phyloP scores from a whole-genome alignment of 2,113 vertebrate genomes.

The Boulengeromyrus knoepffleri region DNA sequence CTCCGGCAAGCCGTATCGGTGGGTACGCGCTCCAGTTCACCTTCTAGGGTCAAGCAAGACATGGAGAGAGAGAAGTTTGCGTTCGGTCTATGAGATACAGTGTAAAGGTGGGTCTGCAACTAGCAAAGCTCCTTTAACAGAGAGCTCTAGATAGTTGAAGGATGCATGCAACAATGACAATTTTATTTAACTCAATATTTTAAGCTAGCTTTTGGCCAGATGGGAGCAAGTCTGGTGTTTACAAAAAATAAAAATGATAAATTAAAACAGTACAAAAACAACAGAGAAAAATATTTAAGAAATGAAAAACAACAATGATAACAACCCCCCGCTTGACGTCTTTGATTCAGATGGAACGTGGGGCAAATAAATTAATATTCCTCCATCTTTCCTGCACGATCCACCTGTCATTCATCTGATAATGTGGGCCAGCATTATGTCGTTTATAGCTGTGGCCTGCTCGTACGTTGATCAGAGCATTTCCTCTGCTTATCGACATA shows the following conservation, averaged over 20 bases:
- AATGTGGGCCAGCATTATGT: not conserved
- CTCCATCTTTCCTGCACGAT: not conserved
- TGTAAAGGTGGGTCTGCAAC: not conserved
- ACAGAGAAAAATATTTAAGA: not conserved
- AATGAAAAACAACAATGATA: not conserved
- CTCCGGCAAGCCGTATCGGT: not conserved
- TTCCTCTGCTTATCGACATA: slow-evolving; percentile 2
- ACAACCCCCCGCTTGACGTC: not conserved
- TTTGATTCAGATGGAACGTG: not conserved
- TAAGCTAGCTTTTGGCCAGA: not conserved
- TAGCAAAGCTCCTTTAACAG: not conserved
- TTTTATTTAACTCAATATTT: not conserved
- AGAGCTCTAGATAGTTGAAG: not conserved
- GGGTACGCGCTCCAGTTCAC: not conserved
- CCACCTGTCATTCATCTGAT: not conserved
- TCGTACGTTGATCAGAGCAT: not conserved
- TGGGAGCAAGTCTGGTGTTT: not conserved
- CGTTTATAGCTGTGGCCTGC: not conserved
- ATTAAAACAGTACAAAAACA: not conserved
- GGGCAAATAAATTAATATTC: not conserved
- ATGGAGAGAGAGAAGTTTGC: not conserved
- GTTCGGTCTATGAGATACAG: not conserved
- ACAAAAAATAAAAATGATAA: not conserved
- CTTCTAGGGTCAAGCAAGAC: not conserved
- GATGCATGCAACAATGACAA: not conserved